Base-by-base conservation (phyloP, 2,888 invertebrate species). In the Anthoptus insignis region DNA sequence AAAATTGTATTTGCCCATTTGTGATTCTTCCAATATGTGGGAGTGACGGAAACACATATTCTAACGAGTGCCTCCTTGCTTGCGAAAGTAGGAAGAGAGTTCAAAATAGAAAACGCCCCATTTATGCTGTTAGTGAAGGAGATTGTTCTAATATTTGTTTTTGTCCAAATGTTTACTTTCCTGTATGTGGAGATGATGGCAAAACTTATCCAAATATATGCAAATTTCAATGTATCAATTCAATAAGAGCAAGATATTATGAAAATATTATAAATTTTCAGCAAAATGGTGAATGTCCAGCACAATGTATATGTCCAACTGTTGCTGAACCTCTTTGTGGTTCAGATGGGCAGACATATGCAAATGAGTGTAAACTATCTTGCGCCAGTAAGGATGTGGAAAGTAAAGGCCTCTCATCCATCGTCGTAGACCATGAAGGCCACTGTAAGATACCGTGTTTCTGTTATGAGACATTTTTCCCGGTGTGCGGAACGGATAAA, bases 401-500 rank as follows among this genome's bases (percentile, higher is more conserved):
- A 9, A 50, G 66, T 4, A 2, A 14, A 14, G 14, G 16, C 16
- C 37, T 39, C 16, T 39, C 37, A 14, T 16, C 37, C 16, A 39
- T 39, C 14, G 4, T 3, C 47, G 66, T 16, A 66, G 7, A 49
- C 68, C 19, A 14, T 70, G 5, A 29, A 7, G 29, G 22, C 3
- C 68, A 14, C 13, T 32, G 71, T 0, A 37, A 47, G 7, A 22
- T 34, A 22, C 7, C 8, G 37, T 39, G 50, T 13, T 16, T 14
- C 7, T 57, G 57, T 22, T 5, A 42, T 2, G 7, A 14, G 9
- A 29, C 7, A 13, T 9, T n/a, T 1, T 8, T 29, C 8, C 57
- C 63, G 1, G 74, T 79, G 0, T 81, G 77, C 21, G 79, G 81
- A 13, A 72, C 73, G 1, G 75, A 81, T 32, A 64, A 58, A 8